phyloP scores from a whole-genome alignment of 2,113 vertebrate species.

The Sinocyclocheilus maitianheensis region DNA sequence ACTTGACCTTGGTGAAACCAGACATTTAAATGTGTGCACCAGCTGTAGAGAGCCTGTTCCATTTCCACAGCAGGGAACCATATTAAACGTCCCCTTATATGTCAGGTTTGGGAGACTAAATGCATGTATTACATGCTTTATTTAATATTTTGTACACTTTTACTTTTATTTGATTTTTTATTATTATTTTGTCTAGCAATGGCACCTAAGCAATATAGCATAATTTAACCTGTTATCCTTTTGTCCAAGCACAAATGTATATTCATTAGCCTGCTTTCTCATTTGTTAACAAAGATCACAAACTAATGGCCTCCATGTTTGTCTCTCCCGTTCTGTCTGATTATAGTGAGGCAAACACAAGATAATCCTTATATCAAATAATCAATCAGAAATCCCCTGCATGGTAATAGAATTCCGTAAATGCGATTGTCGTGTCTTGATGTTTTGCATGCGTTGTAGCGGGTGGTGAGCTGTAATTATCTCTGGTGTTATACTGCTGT shows the following conservation, averaged over 20 bases:
- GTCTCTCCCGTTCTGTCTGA: background rate
- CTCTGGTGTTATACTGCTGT: background rate
- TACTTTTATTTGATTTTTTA: background rate
- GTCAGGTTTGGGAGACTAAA: background rate
- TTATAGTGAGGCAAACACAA: slow-evolving; percentile 22
- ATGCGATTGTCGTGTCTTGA: slow-evolving; percentile 5
- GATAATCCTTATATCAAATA: slow-evolving; percentile 18
- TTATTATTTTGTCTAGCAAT: background rate
- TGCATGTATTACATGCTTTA: background rate
- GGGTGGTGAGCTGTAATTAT: slow-evolving; percentile 31
- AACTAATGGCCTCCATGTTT: background rate
- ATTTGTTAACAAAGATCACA: background rate
- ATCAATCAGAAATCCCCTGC: background rate
- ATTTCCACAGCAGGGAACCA: background rate
- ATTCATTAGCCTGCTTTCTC: slow-evolving; percentile 3
- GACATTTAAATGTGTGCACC: background rate
- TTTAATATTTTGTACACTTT: background rate
- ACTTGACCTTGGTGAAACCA: background rate
- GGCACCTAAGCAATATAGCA: background rate
- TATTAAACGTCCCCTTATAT: background rate
- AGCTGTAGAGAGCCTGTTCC: background rate
- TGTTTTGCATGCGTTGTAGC: slow-evolving; percentile 16
- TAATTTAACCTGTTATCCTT: background rate
- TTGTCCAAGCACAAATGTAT: background rate
- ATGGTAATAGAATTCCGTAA: background rate